Conservation (phyloP, 2,888 invertebrate species). For the Drosophila bunnanda region DNA sequence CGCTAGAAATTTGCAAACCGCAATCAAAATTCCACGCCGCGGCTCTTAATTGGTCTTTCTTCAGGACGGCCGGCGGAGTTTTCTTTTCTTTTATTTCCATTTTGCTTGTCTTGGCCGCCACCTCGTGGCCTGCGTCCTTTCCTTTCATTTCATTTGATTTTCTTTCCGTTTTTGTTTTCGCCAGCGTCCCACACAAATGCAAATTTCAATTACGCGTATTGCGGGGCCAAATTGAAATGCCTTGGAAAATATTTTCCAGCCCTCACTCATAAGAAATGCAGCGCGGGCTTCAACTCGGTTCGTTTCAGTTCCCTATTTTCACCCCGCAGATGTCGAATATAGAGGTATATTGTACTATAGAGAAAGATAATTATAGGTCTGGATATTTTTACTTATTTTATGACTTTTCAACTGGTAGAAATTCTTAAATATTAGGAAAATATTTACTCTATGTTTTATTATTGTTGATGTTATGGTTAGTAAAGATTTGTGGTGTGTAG, state of each 20-base stretch:
- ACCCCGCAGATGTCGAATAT: neutral
- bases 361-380: neutral
- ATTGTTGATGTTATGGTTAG: no score
- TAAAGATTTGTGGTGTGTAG: no score
- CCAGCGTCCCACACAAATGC: slow-evolving; percentile 68
- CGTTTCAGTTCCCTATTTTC: slow-evolving; percentile 5
- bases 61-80: slow-evolving; percentile 14
- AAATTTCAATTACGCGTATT: slow-evolving; percentile 79
- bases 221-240: slow-evolving; percentile 74
- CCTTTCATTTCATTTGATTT: slow-evolving; percentile 35
- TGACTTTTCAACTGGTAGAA: no score
- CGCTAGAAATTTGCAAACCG: slow-evolving; percentile 61
- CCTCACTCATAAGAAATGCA: slow-evolving; percentile 72
- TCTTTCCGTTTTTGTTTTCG: slow-evolving; percentile 42
- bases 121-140: slow-evolving; percentile 14
- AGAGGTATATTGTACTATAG: neutral
- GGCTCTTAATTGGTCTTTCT: slow-evolving; percentile 74
- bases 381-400: no score
- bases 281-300: slow-evolving; percentile 52
- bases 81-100: slow-evolving; percentile 11
- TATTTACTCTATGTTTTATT: no score
- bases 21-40: slow-evolving; percentile 74
- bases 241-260: slow-evolving; percentile 71
- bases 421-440: no score
- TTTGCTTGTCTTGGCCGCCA: slow-evolving; percentile 45